Evolutionary conservation across 2,888 invertebrate genomes (phyloP).

Genomic region (Syritta pipiens): DNA sequence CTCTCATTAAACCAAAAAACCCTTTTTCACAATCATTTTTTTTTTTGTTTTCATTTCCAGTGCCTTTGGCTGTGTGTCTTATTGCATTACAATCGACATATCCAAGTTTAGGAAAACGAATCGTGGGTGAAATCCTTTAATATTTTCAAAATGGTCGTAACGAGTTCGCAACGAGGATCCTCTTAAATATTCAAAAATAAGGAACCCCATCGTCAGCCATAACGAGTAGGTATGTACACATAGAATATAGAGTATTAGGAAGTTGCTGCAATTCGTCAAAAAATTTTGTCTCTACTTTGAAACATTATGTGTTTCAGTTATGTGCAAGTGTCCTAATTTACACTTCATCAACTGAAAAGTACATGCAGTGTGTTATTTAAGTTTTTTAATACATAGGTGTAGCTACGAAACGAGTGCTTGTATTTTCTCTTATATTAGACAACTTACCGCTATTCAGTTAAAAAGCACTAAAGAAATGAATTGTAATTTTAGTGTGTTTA

Average conservation of each 20-base stretch:
- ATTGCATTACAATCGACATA: neutral
- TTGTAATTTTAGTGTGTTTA: too few relatives aligned
- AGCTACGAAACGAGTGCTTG: too few relatives aligned
- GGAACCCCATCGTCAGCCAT: too few relatives aligned
- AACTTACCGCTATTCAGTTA: too few relatives aligned
- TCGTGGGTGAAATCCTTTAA: neutral
- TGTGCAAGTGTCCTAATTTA: conserved; percentile 33
- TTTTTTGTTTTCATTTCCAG: neutral
- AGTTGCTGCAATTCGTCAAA: conserved; percentile 5
- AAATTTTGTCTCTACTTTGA: neutral
- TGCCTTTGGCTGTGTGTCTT: neutral
- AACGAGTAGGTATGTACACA: neutral
- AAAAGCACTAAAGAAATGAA: too few relatives aligned
- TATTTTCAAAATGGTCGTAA: conserved; percentile 10
- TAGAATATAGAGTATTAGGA: neutral
- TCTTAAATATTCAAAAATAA: neutral
- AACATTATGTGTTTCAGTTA: conserved; percentile 8
- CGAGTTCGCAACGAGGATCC: neutral
- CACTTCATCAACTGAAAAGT: conserved; percentile 2
- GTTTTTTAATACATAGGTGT: neutral
- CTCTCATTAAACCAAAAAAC: too few relatives aligned
- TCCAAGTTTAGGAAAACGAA: neutral
- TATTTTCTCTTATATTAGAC: too few relatives aligned
- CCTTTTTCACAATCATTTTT: too few relatives aligned
- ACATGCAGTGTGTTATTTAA: neutral